Conservation (phyloP, 2,113 vertebrate genomes). For the Boleophthalmus pectinirostris region DNA sequence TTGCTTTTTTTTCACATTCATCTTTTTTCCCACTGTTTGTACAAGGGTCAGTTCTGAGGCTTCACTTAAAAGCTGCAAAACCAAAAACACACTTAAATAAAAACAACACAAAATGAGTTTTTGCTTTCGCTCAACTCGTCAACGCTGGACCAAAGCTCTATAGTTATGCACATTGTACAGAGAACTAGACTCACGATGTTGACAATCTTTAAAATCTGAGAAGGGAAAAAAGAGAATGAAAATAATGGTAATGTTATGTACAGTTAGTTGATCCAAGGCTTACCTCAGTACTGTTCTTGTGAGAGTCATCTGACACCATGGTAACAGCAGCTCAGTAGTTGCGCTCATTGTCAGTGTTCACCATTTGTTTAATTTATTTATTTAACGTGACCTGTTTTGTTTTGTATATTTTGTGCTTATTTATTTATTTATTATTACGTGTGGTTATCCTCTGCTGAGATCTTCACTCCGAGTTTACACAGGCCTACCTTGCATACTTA, state of each 20-base stretch:
- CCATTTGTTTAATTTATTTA: constrained; percentile 75
- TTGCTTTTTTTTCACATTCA: constrained; percentile 12
- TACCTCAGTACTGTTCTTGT: constrained; percentile 92
- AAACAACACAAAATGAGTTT: constrained; percentile 70
- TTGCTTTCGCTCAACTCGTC: constrained; percentile 89
- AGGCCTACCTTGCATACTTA: constrained; percentile 8
- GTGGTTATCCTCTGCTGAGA: constrained; percentile 6
- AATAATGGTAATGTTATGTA: constrained; percentile 67
- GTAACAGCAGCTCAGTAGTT: constrained; percentile 66
- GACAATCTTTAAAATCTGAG: constrained; percentile 92
- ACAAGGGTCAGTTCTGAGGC: constrained; percentile 80
- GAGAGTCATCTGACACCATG: constrained; percentile 64
- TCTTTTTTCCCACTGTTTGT: constrained; percentile 33
- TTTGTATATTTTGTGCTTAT: constrained; percentile 78
- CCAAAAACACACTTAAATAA: constrained; percentile 30
- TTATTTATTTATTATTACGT: constrained; percentile 39
- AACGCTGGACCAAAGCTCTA: constrained; percentile 99
- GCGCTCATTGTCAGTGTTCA: constrained; percentile 84
- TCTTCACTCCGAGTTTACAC: constrained; percentile 60
- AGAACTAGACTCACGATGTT: constrained; percentile 94
- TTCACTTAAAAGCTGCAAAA: constrained; percentile 90
- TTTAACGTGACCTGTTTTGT: constrained; percentile 79
- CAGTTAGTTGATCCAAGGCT: constrained; percentile 80
- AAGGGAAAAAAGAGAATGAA: constrained; percentile 76
- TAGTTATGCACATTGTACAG: constrained; percentile 99